Evolutionary conservation across 2,888 invertebrate genomes (phyloP), one percentile per base, ranked within the genome.

Genomic region (Brenthis ino): DNA sequence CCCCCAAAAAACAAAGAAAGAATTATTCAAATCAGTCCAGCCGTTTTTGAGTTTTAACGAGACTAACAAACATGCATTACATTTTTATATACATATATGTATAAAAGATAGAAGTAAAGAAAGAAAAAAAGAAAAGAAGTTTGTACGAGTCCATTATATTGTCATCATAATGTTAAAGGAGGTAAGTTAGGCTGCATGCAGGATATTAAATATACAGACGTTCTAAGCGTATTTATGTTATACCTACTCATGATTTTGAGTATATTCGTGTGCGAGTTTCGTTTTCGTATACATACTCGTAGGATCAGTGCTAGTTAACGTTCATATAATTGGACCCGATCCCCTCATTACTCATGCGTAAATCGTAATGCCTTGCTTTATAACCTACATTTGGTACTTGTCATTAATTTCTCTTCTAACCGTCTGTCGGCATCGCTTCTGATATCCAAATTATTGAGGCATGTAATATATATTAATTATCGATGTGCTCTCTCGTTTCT

Each of bases 281-380:
- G 51, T 53, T 51, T 53, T 60, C 28, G 43, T 61, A 61, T 14
- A 55, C 11, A 50, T 12, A 51, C 20, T 20, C 20, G 20, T 28
- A 64, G 43, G 43, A 28, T 48, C 60, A 70, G n/a, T 33, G 69
- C 13, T 69, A 69, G 51, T 77, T 77, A 77, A 77, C 73, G 77
- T 69, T 73, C 75, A 77, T 79, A 80, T 85, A 85, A 84, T 84
- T 83, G 81, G 80, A 81, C 79, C 75, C 72, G 78, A 78, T 67
- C 70, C 64, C 67, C 68, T 77, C 77, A 82, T 82, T 81, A 82
- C 76, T 81, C 79, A 76, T 73, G 74, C 61, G 67, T 63, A 43
- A 63, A 63, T 50, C 48, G 16, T 67, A 61, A 67, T 56, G 37
- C 55, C 53, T 28, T 64, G 56, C 28, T 48, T 56, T 47, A 51